A percentile compares a stretch with the other conserved stretches of the same genome.
phyloP scores from a whole-genome alignment of 2,888 invertebrate species.

The Monopis laevigella region DNA sequence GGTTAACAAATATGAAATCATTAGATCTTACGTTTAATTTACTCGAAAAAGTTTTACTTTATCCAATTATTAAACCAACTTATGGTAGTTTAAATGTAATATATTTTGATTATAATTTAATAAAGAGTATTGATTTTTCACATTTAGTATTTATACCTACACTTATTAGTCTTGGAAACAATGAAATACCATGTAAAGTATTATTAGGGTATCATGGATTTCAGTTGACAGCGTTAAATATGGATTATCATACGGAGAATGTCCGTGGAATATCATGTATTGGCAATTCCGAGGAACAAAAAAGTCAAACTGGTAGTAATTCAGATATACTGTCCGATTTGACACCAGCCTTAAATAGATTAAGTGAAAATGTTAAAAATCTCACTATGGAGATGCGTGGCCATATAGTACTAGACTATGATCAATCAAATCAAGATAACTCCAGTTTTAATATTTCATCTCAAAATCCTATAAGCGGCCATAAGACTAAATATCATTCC shows the following conservation, averaged over 20 bases:
- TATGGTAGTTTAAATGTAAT: too few relatives aligned
- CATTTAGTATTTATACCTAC: too few relatives aligned
- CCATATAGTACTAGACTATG: not conserved
- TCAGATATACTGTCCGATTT: not conserved
- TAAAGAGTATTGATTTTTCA: too few relatives aligned
- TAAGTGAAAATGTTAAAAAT: slow-evolving; percentile 4
- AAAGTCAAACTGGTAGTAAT: not conserved
- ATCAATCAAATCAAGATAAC: not conserved
- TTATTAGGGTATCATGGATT: not conserved
- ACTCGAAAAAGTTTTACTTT: too few relatives aligned
- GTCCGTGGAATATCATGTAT: slow-evolving; percentile 1
- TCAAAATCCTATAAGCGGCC: not conserved
- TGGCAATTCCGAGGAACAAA: not conserved
- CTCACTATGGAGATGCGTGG: not conserved
- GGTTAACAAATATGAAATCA: not conserved
- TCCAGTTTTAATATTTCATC: not conserved
- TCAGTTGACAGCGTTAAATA: not conserved
- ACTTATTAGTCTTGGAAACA: slow-evolving; percentile 7
- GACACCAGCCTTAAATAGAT: slow-evolving; percentile 1
- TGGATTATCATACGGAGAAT: slow-evolving; percentile 6
- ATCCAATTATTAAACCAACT: too few relatives aligned
- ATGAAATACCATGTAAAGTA: not conserved
- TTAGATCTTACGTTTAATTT: slow-evolving; percentile 3
- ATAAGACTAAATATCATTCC: slow-evolving; percentile 1
- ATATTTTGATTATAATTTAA: too few relatives aligned